These are phyloP conservation scores for Ceratina japonica DNA, from an alignment of 1,140 invertebrate species.

Conservation along the genomic window DNA sequence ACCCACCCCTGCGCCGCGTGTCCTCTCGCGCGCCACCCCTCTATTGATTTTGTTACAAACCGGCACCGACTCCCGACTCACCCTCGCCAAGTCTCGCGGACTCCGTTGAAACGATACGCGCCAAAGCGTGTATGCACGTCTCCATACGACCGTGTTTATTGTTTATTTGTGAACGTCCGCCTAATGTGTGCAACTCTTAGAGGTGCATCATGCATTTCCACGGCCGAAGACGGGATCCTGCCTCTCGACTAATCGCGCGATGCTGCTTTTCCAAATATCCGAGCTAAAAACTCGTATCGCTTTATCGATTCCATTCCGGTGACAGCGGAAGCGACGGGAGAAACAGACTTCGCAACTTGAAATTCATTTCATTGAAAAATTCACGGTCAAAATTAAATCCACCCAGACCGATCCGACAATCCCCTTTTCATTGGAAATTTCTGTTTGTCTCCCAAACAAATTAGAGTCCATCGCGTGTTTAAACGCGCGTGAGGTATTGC, in stretches of 20 bases:
- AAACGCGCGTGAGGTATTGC: background rate
- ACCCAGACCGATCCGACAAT: background rate
- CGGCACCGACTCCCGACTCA: constrained; percentile 63
- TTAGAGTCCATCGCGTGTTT: background rate
- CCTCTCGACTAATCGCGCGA: background rate
- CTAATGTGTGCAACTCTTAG: constrained; percentile 15
- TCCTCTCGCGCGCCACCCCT: constrained; percentile 78
- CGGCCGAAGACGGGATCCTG: background rate
- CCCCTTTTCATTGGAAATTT: background rate
- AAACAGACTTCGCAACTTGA: too few species aligned
- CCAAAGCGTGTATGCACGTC: constrained; percentile 68
- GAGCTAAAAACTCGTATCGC: background rate
- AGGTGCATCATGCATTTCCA: background rate
- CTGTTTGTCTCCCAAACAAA: background rate
- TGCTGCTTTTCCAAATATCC: background rate
- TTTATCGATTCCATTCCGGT: background rate
- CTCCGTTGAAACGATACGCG: constrained; percentile 70
- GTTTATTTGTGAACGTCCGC: constrained; percentile 47
- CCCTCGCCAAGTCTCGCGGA: constrained; percentile 56
- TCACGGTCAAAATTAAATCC: background rate
- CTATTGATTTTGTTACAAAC: constrained; percentile 80
- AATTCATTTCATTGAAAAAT: too few species aligned
- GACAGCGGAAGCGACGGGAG: background rate
- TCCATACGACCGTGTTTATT: constrained; percentile 51
- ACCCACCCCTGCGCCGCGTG: constrained; percentile 57